Conservation (phyloP, 2,888 invertebrate genomes). For the Leptinotarsa tumamoca region DNA sequence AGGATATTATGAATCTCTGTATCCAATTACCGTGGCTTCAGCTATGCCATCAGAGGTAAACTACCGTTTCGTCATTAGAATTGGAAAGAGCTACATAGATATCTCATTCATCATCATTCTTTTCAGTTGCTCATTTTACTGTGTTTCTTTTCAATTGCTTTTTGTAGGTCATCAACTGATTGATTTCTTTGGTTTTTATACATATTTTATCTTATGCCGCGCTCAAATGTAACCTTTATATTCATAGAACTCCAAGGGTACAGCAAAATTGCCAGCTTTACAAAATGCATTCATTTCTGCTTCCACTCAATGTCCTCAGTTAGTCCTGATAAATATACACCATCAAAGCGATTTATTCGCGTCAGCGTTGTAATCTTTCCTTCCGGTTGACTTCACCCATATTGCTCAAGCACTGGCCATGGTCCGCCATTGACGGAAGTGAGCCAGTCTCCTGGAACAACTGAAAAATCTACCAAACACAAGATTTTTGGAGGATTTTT, state of each 20-base stretch:
- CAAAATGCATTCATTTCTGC: neutral
- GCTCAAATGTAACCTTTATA: no score
- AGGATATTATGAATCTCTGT: no score
- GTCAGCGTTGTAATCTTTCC: slow-evolving; percentile 63
- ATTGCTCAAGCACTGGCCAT: slow-evolving; percentile 29
- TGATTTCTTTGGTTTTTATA: no score
- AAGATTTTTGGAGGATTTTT: slow-evolving; percentile 22
- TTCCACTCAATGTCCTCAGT: slow-evolving; percentile 3
- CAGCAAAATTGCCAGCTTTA: neutral
- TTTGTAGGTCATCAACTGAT: no score
- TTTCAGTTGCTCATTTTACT: no score
- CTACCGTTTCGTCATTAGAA: no score
- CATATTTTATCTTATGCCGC: no score
- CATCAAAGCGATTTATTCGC: slow-evolving; percentile 45
- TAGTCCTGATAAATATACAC: slow-evolving; percentile 22
- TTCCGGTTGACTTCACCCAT: slow-evolving; percentile 61
- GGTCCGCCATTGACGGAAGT: slow-evolving; percentile 25
- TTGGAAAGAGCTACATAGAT: no score
- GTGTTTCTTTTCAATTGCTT: no score
- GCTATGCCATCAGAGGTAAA: no score
- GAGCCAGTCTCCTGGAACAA: slow-evolving; percentile 34
- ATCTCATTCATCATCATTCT: no score
- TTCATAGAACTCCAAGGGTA: neutral
- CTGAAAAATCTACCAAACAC: slow-evolving; percentile 30
- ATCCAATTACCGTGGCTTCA: no score